Evolutionary conservation across 53 echinoderm and acorn worm genomes (phyloP).

Genomic region (Mesocentrotus franciscanus): DNA sequence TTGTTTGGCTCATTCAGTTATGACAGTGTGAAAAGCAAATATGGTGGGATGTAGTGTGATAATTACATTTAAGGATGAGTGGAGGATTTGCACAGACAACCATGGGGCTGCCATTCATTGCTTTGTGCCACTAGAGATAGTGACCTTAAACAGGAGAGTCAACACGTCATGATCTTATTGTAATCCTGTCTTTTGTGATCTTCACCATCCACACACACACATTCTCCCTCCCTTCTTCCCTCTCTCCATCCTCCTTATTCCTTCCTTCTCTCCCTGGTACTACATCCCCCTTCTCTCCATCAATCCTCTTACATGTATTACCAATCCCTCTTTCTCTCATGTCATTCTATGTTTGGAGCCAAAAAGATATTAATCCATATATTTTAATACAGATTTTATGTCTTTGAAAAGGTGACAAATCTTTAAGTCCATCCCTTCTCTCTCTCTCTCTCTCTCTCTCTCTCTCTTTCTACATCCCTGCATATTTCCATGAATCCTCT

Average conservation of each 20-base stretch:
- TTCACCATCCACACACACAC: not conserved
- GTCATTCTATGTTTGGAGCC: too few relatives aligned
- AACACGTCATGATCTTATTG: not conserved
- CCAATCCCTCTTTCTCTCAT: too few relatives aligned
- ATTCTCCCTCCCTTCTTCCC: conserved; percentile 5
- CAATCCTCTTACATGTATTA: too few relatives aligned
- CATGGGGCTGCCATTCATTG: not conserved
- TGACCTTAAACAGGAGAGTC: conserved; percentile 10
- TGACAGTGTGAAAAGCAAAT: conserved; percentile 54
- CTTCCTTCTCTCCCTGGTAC: not conserved
- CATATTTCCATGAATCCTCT: not conserved
- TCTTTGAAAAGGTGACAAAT: not conserved
- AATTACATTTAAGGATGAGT: conserved; percentile 38
- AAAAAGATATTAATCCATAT: too few relatives aligned
- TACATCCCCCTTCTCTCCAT: not conserved
- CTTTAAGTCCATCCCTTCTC: too few relatives aligned
- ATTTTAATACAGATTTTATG: too few relatives aligned
- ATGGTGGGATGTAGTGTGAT: conserved; percentile 27
- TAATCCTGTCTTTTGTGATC: not conserved
- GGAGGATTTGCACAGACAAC: not conserved
- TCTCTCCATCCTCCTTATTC: not conserved
- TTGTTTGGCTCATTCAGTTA: conserved; percentile 10
- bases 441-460: too few relatives aligned
- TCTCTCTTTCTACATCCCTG: not conserved
- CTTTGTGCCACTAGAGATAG: not conserved